Percentiles rank a stretch among this genome's conserved stretches.
Evolutionary conservation across 2,113 vertebrate species (phyloP).

Genomic region (Porphyrio hochstetteri): DNA sequence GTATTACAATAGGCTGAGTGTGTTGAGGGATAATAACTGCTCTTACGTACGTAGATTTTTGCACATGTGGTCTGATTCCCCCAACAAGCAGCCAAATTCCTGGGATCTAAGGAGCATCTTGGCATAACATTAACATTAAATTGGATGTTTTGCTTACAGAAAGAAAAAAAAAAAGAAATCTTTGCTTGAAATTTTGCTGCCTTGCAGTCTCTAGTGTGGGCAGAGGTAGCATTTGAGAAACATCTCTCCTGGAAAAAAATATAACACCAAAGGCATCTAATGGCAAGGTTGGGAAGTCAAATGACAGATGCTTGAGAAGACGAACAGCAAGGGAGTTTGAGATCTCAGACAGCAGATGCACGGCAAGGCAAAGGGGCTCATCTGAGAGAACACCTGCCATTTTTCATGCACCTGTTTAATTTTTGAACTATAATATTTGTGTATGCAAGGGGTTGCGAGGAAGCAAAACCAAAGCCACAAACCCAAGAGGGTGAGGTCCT

Average conservation of each 20-base stretch:
- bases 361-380: conserved; percentile 4
- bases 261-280: not conserved
- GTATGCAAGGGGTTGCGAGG: not conserved
- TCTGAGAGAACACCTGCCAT: conserved; percentile 59
- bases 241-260: not conserved
- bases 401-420: conserved; percentile 61
- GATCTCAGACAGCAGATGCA: conserved; percentile 51
- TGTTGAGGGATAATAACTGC: not conserved
- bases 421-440: conserved; percentile 43
- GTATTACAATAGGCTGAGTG: not conserved
- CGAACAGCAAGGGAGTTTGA: conserved; percentile 42
- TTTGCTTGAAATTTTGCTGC: not conserved
- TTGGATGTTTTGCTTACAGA: not conserved
- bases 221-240: conserved; percentile 45
- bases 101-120: not conserved
- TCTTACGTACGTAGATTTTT: not conserved
- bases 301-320: conserved; percentile 59
- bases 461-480: not conserved
- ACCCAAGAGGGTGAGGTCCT: not conserved
- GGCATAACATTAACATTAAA: not conserved
- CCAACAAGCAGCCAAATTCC: not conserved
- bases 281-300: conserved; percentile 54
- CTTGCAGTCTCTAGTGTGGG: not conserved
- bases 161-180: not conserved
- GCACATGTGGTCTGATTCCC: not conserved